Evolutionary conservation across 1,140 invertebrate species (phyloP).

Genomic region (Brachionus manjavacas): DNA sequence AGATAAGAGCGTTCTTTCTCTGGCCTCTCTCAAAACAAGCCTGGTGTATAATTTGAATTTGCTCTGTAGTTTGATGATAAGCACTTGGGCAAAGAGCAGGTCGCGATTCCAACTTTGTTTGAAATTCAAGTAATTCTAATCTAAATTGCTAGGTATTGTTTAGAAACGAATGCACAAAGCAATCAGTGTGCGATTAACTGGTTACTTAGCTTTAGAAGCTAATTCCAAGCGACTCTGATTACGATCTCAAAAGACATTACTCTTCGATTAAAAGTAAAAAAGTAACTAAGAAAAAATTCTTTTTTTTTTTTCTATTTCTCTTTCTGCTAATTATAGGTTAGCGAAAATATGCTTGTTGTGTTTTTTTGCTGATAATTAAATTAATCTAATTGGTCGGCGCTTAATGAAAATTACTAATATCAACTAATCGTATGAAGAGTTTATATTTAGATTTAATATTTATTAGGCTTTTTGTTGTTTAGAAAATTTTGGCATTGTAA

Average conservation of each 20-base stretch:
- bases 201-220: background rate
- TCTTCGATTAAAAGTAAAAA: slow-evolving; percentile 5
- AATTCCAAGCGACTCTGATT: background rate
- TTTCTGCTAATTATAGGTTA: slow-evolving; percentile 4
- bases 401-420: background rate
- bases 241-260: background rate
- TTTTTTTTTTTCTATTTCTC: background rate
- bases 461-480: background rate
- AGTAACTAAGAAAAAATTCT: background rate
- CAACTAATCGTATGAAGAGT: background rate
- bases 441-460: background rate
- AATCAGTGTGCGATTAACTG: background rate
- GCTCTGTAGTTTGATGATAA: background rate
- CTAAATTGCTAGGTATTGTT: background rate
- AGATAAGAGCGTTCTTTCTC: background rate
- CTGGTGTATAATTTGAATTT: background rate
- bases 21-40: background rate
- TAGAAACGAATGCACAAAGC: background rate
- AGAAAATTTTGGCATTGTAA: background rate
- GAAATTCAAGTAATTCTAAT: background rate
- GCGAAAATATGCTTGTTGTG: background rate
- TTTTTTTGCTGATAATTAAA: background rate
- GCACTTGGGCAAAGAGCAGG: background rate
- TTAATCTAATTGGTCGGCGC: background rate
- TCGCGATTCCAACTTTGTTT: background rate